Base-by-base conservation (phyloP, 2,797 vertebrate species). In the Amniataba percoides region DNA sequence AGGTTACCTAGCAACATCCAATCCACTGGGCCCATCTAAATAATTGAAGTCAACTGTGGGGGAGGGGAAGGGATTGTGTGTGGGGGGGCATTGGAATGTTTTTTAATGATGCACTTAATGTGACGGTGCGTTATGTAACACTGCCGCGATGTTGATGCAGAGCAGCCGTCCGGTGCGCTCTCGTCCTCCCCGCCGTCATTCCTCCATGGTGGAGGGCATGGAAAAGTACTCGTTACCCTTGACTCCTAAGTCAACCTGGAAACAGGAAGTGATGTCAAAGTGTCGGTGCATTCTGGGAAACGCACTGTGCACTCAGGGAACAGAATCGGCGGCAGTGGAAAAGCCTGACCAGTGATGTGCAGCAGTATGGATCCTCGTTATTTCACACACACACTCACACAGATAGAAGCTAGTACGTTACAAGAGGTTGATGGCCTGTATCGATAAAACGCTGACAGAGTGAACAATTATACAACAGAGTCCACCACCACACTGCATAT, bases 1-100 rank as follows among this genome's bases (percentile, higher is more conserved):
- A 63, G 56, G 87, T 88, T 72, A 81, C 87, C 83, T 80, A 82
- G 90, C 87, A 88, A 88, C 87, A 60, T 14, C 70, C 78, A 85
- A 88, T 85, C 78, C 36, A 53, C 27, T 25, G 53, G 7, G 51
- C 21, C 27, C 48, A 67, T 80, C 59, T 69, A 31, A 78, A 81
- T 82, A 74, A 86, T 43, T 84, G 23, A 79, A 76, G 52, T 48
- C 43, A 64, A 23, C 10, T 36, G 56, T 13, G 25, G 40, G 21
- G 4, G 11, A 2, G 39, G 7, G 8, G 4, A 16, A n/a, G 25
- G 19, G 0, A 31, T 31, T 31, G n/a, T n/a, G n/a, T n/a, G n/a
- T n/a, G 27, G 21, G 57, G 5, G 4, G 42, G 25, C 19, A n/a
- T 6, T 46, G 46, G 60, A 62, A 56, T 64, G 36, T 57, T 65